Percentiles rank a stretch among this genome's conserved stretches.
These are phyloP conservation scores for Elaphurus davidianus DNA, from an alignment of 2,113 vertebrate species.

Conservation along the genomic window DNA sequence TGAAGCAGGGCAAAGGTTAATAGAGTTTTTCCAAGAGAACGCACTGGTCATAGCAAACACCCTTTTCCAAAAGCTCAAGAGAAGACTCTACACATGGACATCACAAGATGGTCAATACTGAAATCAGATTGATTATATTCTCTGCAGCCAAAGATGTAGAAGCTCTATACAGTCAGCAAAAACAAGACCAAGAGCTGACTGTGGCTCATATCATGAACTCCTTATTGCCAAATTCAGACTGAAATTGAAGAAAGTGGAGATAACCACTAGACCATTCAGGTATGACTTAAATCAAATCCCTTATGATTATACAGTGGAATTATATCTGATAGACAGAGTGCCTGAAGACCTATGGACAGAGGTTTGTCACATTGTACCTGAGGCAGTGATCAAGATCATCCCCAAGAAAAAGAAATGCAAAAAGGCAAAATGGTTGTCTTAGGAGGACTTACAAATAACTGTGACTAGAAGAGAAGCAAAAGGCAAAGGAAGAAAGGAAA, in stretches of 20 bases:
- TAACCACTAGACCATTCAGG: not conserved
- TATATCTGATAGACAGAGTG: not conserved
- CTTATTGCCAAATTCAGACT: not conserved
- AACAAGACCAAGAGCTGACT: not conserved
- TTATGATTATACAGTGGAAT: not conserved
- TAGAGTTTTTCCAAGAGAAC: not conserved
- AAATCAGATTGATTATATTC: not conserved
- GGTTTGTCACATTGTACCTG: not conserved
- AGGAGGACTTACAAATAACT: not conserved
- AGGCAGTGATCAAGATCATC: not conserved
- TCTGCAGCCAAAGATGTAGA: not conserved
- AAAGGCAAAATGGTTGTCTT: not conserved
- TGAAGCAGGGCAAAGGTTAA: not conserved
- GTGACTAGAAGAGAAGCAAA: not conserved
- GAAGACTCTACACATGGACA: not conserved
- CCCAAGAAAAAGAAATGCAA: not conserved
- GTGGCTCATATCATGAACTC: not conserved
- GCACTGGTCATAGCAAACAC: not conserved
- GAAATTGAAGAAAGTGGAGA: not conserved
- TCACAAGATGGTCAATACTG: not conserved
- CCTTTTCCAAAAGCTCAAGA: not conserved
- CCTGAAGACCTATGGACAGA: not conserved
- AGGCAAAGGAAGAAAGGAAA: not conserved
- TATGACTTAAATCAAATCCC: not conserved
- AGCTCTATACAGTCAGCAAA: not conserved